phyloP scores from a whole-genome alignment of 2,797 vertebrate species.

The Sarcoramphus papa region DNA sequence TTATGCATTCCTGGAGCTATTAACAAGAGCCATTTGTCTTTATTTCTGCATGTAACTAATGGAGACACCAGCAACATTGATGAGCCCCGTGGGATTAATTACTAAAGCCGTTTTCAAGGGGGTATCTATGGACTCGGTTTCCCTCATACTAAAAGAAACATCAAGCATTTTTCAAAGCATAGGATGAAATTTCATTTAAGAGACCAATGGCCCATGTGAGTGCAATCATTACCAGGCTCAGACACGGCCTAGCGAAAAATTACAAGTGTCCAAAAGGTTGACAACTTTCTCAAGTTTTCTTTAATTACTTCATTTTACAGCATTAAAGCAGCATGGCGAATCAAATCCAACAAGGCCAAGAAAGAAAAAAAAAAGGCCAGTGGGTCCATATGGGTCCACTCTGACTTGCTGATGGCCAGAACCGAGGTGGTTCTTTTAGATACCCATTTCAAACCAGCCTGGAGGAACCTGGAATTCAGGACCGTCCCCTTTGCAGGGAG shows the following conservation, averaged over 20 bases:
- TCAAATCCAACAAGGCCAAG: neutral
- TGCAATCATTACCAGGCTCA: neutral
- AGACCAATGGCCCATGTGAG: constrained; percentile 49
- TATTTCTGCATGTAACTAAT: constrained; percentile 60
- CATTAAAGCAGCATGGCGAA: neutral
- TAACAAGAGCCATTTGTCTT: constrained; percentile 64
- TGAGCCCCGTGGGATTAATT: constrained; percentile 61
- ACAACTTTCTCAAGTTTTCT: neutral
- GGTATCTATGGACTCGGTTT: neutral
- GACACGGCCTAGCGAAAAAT: constrained; percentile 3
- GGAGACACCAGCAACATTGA: constrained; percentile 39
- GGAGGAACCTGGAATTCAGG: neutral
- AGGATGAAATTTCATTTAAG: constrained; percentile 56
- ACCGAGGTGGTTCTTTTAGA: neutral
- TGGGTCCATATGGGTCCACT: neutral
- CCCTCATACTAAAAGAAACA: neutral
- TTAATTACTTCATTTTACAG: constrained; percentile 18
- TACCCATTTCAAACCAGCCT: neutral
- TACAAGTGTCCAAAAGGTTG: constrained; percentile 21
- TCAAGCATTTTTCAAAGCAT: constrained; percentile 46
- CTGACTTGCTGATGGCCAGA: neutral
- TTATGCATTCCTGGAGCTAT: constrained; percentile 44
- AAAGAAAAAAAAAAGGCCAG: neutral
- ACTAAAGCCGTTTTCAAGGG: constrained; percentile 48
- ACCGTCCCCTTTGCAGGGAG: neutral